These are phyloP conservation scores for Arion vulgaris DNA, from an alignment of 1,140 invertebrate species.

Conservation along the genomic window DNA sequence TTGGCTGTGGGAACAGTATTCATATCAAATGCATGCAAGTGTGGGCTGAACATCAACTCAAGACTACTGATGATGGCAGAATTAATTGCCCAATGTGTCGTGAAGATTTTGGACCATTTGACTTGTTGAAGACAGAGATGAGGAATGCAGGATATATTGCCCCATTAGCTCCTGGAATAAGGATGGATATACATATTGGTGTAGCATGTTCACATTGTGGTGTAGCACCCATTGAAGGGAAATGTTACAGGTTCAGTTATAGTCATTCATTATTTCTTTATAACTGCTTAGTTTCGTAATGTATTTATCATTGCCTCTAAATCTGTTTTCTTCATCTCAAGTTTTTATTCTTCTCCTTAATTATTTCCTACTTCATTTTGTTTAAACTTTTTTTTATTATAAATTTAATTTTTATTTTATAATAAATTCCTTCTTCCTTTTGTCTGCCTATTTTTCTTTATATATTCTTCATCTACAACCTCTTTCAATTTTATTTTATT, in stretches of 20 bases:
- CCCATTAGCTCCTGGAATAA: conserved; percentile 40
- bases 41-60: conserved; percentile 72
- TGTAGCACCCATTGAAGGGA: conserved; percentile 68
- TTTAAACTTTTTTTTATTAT: too few species aligned
- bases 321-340: too few species aligned
- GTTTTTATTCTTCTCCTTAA: too few species aligned
- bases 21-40: conserved; percentile 74
- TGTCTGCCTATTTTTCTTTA: too few species aligned
- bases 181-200: conserved; percentile 65
- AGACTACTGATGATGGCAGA: conserved; percentile 58
- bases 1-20: conserved; percentile 73
- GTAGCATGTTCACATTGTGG: conserved; percentile 65
- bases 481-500: too few species aligned
- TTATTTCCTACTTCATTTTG: too few species aligned
- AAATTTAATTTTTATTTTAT: too few species aligned
- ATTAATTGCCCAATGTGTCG: conserved; percentile 73
- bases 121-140: conserved; percentile 67
- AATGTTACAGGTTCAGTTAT: conserved; percentile 71
- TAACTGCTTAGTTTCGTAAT: too few species aligned
- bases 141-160: conserved; percentile 56
- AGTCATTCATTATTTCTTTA: not conserved
- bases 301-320: too few species aligned
- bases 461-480: too few species aligned
- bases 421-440: too few species aligned
- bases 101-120: conserved; percentile 71